These are phyloP conservation scores for Epirrita christyi DNA, from an alignment of 2,888 invertebrate species.

Conservation along the genomic window DNA sequence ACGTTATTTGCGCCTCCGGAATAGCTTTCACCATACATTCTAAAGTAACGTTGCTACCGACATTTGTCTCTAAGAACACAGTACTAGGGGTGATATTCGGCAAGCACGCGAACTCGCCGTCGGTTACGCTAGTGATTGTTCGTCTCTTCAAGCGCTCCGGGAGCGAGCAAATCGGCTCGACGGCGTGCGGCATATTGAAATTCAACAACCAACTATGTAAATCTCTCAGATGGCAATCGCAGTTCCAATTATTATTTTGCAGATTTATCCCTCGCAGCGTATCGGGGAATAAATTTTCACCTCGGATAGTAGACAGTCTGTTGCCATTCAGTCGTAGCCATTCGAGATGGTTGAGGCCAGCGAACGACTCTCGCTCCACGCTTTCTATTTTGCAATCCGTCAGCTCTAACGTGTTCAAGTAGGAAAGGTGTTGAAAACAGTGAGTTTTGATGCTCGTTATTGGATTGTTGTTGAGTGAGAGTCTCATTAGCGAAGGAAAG, in stretches of 20 bases:
- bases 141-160: conserved; percentile 88
- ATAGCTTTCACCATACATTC: conserved; percentile 92
- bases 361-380: conserved; percentile 92
- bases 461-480: conserved; percentile 92
- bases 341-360: conserved; percentile 91
- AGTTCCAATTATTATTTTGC: conserved; percentile 95
- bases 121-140: conserved; percentile 87
- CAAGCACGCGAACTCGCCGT: conserved; percentile 91
- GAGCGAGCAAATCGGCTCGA: conserved; percentile 90
- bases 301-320: conserved; percentile 89
- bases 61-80: conserved; percentile 90
- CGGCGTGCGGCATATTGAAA: conserved; percentile 90
- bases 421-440: conserved; percentile 90
- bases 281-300: conserved; percentile 89
- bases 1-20: conserved; percentile 92
- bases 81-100: conserved; percentile 92
- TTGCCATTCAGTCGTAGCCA: conserved; percentile 94
- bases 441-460: conserved; percentile 89
- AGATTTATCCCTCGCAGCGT: conserved; percentile 91
- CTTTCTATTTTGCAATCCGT: conserved; percentile 91
- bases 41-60: conserved; percentile 92
- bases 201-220: conserved; percentile 91
- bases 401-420: conserved; percentile 92
- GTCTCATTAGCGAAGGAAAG: conserved; percentile 92
- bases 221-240: conserved; percentile 92